Evolutionary conservation across 2,113 vertebrate species (phyloP).

Genomic region (Atractosteus spatula): DNA sequence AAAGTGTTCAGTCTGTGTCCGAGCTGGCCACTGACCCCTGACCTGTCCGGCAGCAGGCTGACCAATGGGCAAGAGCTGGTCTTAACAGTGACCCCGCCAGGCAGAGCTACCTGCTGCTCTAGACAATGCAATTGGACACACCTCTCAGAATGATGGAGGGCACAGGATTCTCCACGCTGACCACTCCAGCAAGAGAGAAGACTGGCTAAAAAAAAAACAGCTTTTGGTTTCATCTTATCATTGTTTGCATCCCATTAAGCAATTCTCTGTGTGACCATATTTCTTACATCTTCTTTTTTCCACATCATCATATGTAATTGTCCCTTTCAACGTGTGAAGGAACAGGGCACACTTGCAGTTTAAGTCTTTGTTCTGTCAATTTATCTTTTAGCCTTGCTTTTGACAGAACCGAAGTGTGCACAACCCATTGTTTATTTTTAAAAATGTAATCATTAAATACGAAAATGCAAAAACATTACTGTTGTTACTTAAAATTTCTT

Average conservation of each 20-base stretch:
- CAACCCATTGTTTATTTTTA: too few relatives aligned
- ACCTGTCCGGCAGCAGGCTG: conserved; percentile 61
- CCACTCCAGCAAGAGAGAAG: conserved; percentile 41
- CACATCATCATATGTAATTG: not conserved
- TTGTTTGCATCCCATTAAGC: conserved; percentile 42
- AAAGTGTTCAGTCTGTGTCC: conserved; percentile 70
- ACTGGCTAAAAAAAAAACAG: conserved; percentile 28
- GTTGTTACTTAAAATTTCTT: too few relatives aligned
- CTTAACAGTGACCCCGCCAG: conserved; percentile 64
- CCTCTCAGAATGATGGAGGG: conserved; percentile 84
- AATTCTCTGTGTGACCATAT: conserved; percentile 39
- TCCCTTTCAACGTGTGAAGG: conserved; percentile 12
- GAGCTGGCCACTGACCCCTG: conserved; percentile 82
- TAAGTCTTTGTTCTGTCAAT: not conserved
- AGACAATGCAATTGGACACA: conserved; percentile 87
- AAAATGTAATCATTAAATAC: too few relatives aligned
- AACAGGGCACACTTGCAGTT: conserved; percentile 15
- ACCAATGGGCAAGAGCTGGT: conserved; percentile 71
- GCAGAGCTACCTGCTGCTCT: conserved; percentile 92
- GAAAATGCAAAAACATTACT: too few relatives aligned
- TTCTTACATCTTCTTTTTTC: conserved; percentile 38
- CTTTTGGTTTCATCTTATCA: conserved; percentile 35
- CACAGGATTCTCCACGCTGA: conserved; percentile 69
- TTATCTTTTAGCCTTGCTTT: too few relatives aligned
- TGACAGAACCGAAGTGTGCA: too few relatives aligned